These are phyloP conservation scores for Trachelus iudaicus DNA, from an alignment of 2,888 invertebrate genomes.

Conservation along the genomic window DNA sequence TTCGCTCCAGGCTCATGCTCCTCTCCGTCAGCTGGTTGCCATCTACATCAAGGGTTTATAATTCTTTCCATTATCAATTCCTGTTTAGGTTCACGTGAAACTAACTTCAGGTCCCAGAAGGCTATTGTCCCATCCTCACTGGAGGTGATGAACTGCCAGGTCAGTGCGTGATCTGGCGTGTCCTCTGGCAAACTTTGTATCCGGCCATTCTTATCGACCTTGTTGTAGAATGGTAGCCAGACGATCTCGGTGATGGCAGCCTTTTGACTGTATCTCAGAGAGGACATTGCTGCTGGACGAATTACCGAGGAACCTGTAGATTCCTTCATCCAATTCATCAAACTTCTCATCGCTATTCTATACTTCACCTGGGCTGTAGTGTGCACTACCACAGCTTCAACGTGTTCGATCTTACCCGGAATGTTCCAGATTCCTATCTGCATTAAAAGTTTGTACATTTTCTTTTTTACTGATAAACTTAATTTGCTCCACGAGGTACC, in stretches of 20 bases:
- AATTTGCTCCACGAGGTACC: conserved; percentile 33
- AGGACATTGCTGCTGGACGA: conserved; percentile 72
- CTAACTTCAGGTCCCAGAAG: conserved; percentile 77
- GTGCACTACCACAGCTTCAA: conserved; percentile 73
- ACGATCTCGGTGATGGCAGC: conserved; percentile 73
- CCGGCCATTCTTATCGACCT: conserved; percentile 72
- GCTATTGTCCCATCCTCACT: conserved; percentile 76
- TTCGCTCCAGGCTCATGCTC: not conserved
- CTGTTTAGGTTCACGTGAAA: not conserved
- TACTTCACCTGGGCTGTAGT: conserved; percentile 75
- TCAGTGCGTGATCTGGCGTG: conserved; percentile 52
- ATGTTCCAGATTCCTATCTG: conserved; percentile 80
- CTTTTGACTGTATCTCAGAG: conserved; percentile 73
- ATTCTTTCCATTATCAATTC: not conserved
- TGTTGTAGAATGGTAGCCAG: conserved; percentile 76
- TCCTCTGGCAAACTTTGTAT: conserved; percentile 63
- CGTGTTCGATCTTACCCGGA: conserved; percentile 71
- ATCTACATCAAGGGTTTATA: not conserved
- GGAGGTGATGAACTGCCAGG: conserved; percentile 74
- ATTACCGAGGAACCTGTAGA: conserved; percentile 71
- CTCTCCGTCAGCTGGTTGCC: not conserved
- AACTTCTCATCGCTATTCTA: conserved; percentile 70
- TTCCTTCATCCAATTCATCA: conserved; percentile 78
- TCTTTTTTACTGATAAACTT: not conserved
- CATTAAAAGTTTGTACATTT: not conserved